Evolutionary conservation across 2,888 invertebrate species (phyloP), one percentile per base, ranked within the genome.

Genomic region (Epicampocera succincta): DNA sequence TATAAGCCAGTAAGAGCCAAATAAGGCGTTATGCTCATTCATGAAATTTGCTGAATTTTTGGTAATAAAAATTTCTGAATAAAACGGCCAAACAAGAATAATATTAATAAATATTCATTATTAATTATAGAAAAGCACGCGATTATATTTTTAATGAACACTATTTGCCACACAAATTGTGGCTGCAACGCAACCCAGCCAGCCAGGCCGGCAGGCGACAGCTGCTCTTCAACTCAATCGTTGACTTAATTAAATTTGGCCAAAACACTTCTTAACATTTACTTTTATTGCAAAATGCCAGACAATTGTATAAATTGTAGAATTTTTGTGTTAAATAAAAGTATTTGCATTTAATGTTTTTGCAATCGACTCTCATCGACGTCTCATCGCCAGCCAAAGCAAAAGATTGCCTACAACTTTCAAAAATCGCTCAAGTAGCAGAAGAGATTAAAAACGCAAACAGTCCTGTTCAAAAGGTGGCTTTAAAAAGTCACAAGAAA

Each of bases 61-160:
- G 77, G 77, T 74, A 74, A 78, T 66, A 71, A 78, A 82, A 63
- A 54, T 81, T 77, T 19, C 38, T 63, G 2, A 50, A 21, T 5
- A 65, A 54, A 44, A 46, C 40, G 6, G n/a, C 15, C 9, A 44
- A 25, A 33, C 33, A 44, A 46, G 40, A 60, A 42, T 29, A 65
- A 68, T 33, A 50, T 63, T 78, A 74, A 82, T 82, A 71, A 56
- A 82, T 78, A 78, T 78, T 71, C 74, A 74, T 82, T 74, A 82
- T 78, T 82, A 82, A 74, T 78, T 78, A 74, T 63, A 58, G 38
- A 63, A 81, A 74, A 54, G 60, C 82, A 82, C 77, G 82, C 82
- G 78, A 82, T 65, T 69, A 25, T 72, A 56, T 44, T 74, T 72
- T 50, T 60, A 48, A 68, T 54, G 17, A 44, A 76, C 42, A 46